Evolutionary conservation across 2,797 vertebrate species (phyloP).

Genomic region (Lycodopsis pacificus): DNA sequence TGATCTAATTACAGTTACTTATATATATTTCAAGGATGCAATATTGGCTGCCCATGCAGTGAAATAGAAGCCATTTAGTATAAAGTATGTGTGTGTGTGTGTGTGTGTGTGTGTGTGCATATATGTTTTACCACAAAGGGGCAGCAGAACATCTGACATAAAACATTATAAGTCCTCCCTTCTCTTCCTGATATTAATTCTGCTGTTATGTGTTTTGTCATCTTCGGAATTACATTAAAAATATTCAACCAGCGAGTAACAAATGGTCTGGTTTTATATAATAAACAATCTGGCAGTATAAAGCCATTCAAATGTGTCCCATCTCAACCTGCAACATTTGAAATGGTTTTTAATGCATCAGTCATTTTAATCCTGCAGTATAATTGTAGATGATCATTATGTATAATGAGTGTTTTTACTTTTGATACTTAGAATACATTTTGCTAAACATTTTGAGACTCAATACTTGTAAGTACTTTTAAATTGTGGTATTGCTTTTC

Average conservation of each 20-base stretch:
- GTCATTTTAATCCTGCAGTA: not conserved
- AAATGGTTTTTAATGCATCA: not conserved
- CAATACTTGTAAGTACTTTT: not conserved
- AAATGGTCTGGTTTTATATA: not conserved
- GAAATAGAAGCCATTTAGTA: not conserved
- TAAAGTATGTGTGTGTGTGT: not conserved
- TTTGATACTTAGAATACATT: not conserved
- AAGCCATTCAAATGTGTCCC: not conserved
- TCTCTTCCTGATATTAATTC: not conserved
- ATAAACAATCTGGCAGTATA: not conserved
- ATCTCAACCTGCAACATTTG: not conserved
- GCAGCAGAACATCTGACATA: constrained; percentile 60
- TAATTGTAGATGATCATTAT: not conserved
- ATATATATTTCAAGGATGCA: not conserved
- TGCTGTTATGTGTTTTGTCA: not conserved
- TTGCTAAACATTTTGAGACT: not conserved
- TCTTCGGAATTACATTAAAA: not conserved
- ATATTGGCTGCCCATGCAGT: not conserved
- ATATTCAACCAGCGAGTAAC: not conserved
- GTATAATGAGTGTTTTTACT: not conserved
- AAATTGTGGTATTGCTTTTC: not conserved
- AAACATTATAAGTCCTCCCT: not conserved
- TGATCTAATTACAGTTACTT: not conserved
- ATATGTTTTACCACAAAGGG: constrained; percentile 57
- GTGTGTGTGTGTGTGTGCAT: not conserved